These are phyloP conservation scores for Cantharis rustica DNA, from an alignment of 2,888 invertebrate genomes.

Conservation along the genomic window DNA sequence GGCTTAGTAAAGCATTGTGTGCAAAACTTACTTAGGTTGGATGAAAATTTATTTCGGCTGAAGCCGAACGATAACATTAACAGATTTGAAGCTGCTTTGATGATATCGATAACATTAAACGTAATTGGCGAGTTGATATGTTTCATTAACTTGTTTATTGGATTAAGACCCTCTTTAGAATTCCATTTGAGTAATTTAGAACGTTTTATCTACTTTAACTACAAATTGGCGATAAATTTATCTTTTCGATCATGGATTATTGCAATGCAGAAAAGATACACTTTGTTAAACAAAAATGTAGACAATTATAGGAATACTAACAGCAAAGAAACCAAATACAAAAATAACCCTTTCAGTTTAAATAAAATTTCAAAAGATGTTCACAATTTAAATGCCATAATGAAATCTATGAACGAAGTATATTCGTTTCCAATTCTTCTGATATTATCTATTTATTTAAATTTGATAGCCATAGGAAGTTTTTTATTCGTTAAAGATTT, in stretches of 20 bases:
- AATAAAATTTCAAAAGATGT: background rate
- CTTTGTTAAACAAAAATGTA: background rate
- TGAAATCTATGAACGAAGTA: background rate
- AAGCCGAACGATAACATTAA: background rate
- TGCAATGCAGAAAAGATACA: background rate
- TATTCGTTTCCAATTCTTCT: background rate
- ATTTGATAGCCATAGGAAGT: accelerated
- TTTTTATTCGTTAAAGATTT: background rate
- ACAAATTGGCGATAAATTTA: background rate
- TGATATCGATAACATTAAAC: background rate
- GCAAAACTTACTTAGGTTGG: background rate
- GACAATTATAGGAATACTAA: background rate
- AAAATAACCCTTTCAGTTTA: background rate
- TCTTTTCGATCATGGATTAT: background rate
- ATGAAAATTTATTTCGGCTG: background rate
- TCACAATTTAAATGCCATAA: background rate
- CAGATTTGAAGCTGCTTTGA: background rate
- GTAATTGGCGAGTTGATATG: background rate
- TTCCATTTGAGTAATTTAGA: background rate
- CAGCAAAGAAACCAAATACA: background rate
- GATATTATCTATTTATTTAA: background rate
- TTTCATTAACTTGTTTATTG: background rate
- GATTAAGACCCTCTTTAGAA: background rate
- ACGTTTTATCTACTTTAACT: background rate
- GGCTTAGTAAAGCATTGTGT: background rate